Base-by-base conservation (phyloP, 2,113 vertebrate species). In the Cyprinus carpio region DNA sequence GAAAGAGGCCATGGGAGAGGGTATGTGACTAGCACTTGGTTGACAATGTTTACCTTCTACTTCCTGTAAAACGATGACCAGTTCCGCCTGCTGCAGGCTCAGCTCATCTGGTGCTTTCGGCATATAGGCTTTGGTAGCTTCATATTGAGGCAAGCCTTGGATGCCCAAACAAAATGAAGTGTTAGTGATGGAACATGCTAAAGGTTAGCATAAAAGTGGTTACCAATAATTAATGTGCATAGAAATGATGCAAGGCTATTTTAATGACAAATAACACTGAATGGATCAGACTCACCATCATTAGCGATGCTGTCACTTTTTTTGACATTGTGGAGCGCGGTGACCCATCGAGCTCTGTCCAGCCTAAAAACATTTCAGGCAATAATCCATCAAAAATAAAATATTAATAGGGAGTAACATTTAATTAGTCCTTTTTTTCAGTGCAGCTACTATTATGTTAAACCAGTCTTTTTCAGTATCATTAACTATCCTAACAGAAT, bases 301-400 rank as follows among this genome's bases (percentile, higher is more conserved):
- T 91, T 92, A 5, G 86, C 81, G 54, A 85, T 91, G 0, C 58
- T 87, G 1, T 87, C 87, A 0, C 87, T 85, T 67, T 89, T 89
- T 7, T 95, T 96, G 54, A 91, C 81, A 82, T 94, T 92, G 29
- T 89, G 93, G 2, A 99, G 93, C 0, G 96, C 97, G 0, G 93
- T 91, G 3, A 98, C 95, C 98, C 98, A 99, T 0, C 97, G 95
- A 0, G 97, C 97, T 0, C 95, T 93, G 86, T 97, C 97, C 18
- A 96, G 94, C 94, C 98, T 99, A 88, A 12, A 65, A 85, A 77
- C 7, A 86, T 76, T 86, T 49, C 69, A 5, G 46, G 18, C 16
- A 71, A 69, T 23, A 67, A 67, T 34, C 15, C 3, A 27, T 29
- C 25, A 67, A 8, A 67, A 40, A 8, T 4, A 2, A 9, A 20